phyloP scores from a whole-genome alignment of 1,140 invertebrate species.

The Sitobion miscanthi region DNA sequence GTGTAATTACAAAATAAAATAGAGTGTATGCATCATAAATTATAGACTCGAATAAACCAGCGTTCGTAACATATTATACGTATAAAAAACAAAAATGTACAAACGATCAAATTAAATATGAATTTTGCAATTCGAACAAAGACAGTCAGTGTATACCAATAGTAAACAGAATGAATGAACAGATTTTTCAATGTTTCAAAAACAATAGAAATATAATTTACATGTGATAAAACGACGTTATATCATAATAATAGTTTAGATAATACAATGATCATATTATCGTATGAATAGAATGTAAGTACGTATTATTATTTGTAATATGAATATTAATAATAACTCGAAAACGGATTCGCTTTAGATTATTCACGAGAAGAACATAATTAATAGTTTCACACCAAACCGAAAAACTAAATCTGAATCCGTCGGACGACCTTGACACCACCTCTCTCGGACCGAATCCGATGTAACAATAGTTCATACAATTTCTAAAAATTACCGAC shows the following conservation, averaged over 20 bases:
- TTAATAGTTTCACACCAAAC: too few species aligned
- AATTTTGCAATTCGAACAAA: background rate
- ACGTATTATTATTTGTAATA: background rate
- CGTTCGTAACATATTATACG: background rate
- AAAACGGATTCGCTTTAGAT: background rate
- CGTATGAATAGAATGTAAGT: background rate
- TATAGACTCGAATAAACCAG: background rate
- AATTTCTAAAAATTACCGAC: too few species aligned
- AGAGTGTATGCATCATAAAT: background rate
- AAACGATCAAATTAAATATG: background rate
- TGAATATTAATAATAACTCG: background rate
- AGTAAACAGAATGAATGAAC: background rate
- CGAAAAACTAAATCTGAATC: too few species aligned
- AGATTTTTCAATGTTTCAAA: background rate
- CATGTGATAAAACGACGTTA: background rate
- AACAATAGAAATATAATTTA: background rate
- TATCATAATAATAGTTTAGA: background rate
- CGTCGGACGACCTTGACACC: too few species aligned
- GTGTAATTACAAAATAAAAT: background rate
- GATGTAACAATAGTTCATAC: too few species aligned
- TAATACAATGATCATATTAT: background rate
- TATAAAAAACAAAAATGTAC: background rate
- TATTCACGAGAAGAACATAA: background rate
- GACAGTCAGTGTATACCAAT: background rate
- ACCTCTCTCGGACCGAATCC: too few species aligned